Evolutionary conservation across 2,113 vertebrate species (phyloP), one percentile per base, ranked within the genome.

Genomic region (Abramis brama): DNA sequence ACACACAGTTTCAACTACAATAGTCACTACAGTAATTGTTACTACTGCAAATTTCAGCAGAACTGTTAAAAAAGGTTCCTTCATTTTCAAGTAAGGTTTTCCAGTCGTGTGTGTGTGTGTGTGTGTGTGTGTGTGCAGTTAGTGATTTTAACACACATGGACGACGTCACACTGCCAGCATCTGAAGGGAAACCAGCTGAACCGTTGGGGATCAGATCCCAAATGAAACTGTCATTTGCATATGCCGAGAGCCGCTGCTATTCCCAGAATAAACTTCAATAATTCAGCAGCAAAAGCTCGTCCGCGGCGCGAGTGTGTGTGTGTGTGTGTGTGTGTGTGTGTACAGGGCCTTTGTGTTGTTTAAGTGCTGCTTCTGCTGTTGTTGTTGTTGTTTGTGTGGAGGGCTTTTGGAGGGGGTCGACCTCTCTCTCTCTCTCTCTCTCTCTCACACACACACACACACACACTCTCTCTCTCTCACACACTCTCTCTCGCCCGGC

Each of bases 191-290:
- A 66, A 68, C 94, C 91, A 86, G 92, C 89, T 93, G 89, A 89
- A 91, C 95, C 94, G 93, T 92, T 92, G 39, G 95, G 96, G 95
- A 95, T 94, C 92, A 89, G 94, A 93, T 96, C 96, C 95, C 96
- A 95, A 96, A 94, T 94, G 95, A 94, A 96, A 95, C 94, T 92
- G 95, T 95, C 93, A 96, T 96, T 96, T 96, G 95, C 95, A 96
- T 95, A 95, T 94, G 95, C 92, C 89, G 91, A 93, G 92, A 95
- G 95, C 92, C 92, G 91, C 90, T 91, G 91, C 93, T 92, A 90
- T 91, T 92, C 91, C 85, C 87, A 89, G 94, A 95, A 94, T 93
- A 92, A 91, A 93, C 93, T 94, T 95, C 91, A 95, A 95, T 95
- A 94, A 95, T 95, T 95, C 94, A 95, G 90, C 73, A 76, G 43